Evolutionary conservation across 2,888 invertebrate genomes (phyloP).

Genomic region (Digitonthophagus gazella): DNA sequence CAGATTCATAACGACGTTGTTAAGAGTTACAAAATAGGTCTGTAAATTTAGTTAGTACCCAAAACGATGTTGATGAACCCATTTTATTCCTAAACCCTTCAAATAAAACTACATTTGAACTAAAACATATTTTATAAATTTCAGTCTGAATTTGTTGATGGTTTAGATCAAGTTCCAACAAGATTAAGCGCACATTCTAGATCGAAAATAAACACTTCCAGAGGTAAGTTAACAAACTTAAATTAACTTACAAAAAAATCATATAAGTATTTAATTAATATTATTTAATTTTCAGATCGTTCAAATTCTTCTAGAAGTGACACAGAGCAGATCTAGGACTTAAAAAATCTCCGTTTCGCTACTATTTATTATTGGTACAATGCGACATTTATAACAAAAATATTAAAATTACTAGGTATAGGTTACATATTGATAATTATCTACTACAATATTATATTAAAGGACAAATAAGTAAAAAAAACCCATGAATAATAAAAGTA

Average conservation of each 20-base stretch:
- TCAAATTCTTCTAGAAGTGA: constrained; percentile 36
- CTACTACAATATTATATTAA: not conserved
- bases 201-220: constrained; percentile 45
- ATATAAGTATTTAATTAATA: not conserved
- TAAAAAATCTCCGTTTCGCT: not conserved
- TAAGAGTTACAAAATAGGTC: no score
- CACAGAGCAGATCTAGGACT: constrained; percentile 35
- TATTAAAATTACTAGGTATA: not conserved
- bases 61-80: no score
- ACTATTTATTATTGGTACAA: constrained; percentile 3
- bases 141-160: constrained; percentile 59
- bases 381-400: not conserved
- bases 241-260: no score
- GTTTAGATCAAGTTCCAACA: constrained; percentile 65
- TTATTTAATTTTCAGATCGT: constrained; percentile 33
- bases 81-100: no score
- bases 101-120: not conserved
- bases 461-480: not conserved
- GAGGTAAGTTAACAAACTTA: constrained; percentile 36
- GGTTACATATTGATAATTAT: not conserved
- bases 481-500: no score
- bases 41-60: no score
- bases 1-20: no score
- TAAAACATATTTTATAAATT: constrained; percentile 36
- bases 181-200: constrained; percentile 51